Conservation (phyloP, 2,888 invertebrate genomes). For the Eumerus sabulonum region DNA sequence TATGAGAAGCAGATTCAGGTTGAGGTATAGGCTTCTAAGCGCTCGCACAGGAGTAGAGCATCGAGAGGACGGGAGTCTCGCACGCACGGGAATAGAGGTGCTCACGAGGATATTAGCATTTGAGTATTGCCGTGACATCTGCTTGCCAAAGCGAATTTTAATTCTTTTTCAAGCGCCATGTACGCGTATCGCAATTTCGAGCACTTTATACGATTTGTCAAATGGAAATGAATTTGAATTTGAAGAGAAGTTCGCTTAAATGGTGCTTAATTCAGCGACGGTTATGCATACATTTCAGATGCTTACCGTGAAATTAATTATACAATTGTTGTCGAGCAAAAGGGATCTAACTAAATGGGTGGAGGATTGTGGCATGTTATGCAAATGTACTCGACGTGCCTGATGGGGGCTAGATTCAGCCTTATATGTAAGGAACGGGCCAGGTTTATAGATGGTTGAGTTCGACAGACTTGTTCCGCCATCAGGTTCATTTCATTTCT, state of each 20-base stretch:
- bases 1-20: conserved; percentile 39
- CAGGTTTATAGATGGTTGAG: too few species aligned
- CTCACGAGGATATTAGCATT: conserved; percentile 64
- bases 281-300: conserved; percentile 63
- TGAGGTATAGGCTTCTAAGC: too few species aligned
- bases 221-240: conserved; percentile 58
- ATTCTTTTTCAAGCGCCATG: conserved; percentile 52
- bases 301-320: conserved; percentile 53
- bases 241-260: conserved; percentile 53
- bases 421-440: too few species aligned
- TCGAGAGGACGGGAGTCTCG: conserved; percentile 7
- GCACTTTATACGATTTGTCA: conserved; percentile 46
- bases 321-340: conserved; percentile 32
- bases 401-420: too few species aligned
- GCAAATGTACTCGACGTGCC: too few species aligned
- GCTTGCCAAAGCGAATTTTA: conserved; percentile 68
- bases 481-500: too few species aligned
- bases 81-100: conserved; percentile 35
- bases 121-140: conserved; percentile 68
- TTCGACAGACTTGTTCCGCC: too few species aligned
- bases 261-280: conserved; percentile 60
- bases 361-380: too few species aligned
- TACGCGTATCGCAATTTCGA: background rate
- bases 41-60: background rate
- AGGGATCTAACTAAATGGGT: too few species aligned